These are phyloP conservation scores for Epizoanthus scotinus DNA, from an alignment of 92 coral and sea anemone genomes.

Conservation along the genomic window DNA sequence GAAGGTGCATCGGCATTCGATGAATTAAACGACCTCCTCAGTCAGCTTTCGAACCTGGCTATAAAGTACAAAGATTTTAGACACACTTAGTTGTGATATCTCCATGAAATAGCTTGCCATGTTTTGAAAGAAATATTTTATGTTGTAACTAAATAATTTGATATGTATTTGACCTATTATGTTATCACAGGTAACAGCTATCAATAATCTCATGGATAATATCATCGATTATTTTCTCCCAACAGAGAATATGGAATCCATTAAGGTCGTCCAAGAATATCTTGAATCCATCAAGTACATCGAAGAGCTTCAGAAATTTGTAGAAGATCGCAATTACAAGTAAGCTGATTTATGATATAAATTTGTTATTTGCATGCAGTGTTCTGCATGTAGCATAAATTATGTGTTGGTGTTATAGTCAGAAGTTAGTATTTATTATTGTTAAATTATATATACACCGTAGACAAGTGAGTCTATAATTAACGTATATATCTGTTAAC, in stretches of 20 bases:
- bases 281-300: slow-evolving; percentile 91
- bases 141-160: too few relatives aligned
- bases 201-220: background rate
- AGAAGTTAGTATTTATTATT: too few relatives aligned
- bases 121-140: too few relatives aligned
- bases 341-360: slow-evolving; percentile 35
- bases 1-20: too few relatives aligned
- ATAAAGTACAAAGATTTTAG: too few relatives aligned
- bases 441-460: background rate
- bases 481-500: too few relatives aligned
- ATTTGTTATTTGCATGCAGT: background rate
- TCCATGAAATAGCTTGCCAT: too few relatives aligned
- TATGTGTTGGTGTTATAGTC: background rate
- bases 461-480: background rate
- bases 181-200: background rate
- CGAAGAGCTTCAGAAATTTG: slow-evolving; percentile 94
- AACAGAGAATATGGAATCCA: slow-evolving; percentile 78
- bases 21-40: too few relatives aligned
- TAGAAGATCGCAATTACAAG: slow-evolving; percentile 96
- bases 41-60: too few relatives aligned
- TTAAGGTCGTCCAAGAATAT: slow-evolving; percentile 78
- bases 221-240: background rate
- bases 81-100: too few relatives aligned
- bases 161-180: too few relatives aligned
- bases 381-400: background rate